Conservation (phyloP, 1,140 invertebrate species). For the Caenorhabditis remanei region DNA sequence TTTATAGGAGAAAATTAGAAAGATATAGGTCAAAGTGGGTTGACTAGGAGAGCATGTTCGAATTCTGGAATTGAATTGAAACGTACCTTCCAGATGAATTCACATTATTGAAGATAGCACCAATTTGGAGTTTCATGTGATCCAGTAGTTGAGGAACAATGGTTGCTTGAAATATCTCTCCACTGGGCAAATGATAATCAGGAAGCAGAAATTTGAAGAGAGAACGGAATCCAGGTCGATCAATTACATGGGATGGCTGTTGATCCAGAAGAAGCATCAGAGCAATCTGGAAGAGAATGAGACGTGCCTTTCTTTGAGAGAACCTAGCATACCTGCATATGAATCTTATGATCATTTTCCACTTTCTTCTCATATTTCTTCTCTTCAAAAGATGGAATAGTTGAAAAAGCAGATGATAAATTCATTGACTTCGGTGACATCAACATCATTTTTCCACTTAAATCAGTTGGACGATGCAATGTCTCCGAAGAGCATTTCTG, state of each 20-base stretch:
- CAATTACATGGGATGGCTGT: conserved; percentile 57
- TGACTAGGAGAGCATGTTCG: background rate
- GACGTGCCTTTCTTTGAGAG: background rate
- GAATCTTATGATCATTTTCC: conserved; percentile 52
- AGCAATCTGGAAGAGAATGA: conserved; percentile 60
- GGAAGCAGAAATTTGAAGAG: conserved; percentile 62
- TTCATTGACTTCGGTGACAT: background rate
- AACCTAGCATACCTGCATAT: conserved; percentile 37
- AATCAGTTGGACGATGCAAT: conserved; percentile 39
- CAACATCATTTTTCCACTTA: conserved; percentile 14
- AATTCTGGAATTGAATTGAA: background rate
- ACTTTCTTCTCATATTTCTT: conserved; percentile 35
- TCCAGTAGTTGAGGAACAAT: conserved; percentile 55
- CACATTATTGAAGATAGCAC: background rate
- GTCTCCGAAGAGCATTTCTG: conserved; percentile 11
- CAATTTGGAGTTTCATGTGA: conserved; percentile 62
- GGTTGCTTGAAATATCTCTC: conserved; percentile 57
- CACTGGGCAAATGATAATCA: conserved; percentile 61
- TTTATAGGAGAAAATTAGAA: conserved; percentile 34
- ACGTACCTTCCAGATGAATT: conserved; percentile 51
- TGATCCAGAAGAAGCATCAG: conserved; percentile 66
- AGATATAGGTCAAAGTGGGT: conserved; percentile 55
- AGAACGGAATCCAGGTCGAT: conserved; percentile 63
- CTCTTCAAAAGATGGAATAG: conserved; percentile 3
- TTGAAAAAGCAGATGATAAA: conserved; percentile 50